Percentiles rank a stretch among this genome's conserved stretches.
phyloP scores from a whole-genome alignment of 2,113 vertebrate genomes.

The Platanista minor region DNA sequence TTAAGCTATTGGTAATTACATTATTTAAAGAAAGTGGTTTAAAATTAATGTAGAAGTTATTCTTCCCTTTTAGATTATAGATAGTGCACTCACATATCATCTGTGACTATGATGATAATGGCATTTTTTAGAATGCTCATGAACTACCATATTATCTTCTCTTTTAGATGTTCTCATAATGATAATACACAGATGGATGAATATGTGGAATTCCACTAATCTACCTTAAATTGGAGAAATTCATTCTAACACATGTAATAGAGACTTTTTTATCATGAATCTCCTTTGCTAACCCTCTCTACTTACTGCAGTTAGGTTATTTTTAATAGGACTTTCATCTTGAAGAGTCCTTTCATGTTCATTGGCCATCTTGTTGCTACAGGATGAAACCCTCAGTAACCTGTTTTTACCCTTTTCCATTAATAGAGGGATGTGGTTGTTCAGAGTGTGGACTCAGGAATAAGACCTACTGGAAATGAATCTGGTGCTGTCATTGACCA shows the following conservation, averaged over 20 bases:
- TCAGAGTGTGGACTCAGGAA: background rate
- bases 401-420: background rate
- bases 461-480: background rate
- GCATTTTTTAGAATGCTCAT: background rate
- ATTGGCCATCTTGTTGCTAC: background rate
- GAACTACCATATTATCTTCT: background rate
- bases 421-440: background rate
- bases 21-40: constrained; percentile 34
- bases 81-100: background rate
- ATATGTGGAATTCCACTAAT: background rate
- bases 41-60: background rate
- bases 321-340: constrained; percentile 22
- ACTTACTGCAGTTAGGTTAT: background rate
- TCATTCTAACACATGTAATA: background rate
- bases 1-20: background rate
- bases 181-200: background rate
- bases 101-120: background rate
- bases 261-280: background rate
- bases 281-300: background rate
- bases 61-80: background rate
- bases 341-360: background rate
- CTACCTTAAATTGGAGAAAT: constrained; percentile 6
- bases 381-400: background rate
- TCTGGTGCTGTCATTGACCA: background rate
- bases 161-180: background rate